Evolutionary conservation across 2,888 invertebrate genomes (phyloP), one percentile per base, ranked within the genome.

Genomic region (Torymus auratus): DNA sequence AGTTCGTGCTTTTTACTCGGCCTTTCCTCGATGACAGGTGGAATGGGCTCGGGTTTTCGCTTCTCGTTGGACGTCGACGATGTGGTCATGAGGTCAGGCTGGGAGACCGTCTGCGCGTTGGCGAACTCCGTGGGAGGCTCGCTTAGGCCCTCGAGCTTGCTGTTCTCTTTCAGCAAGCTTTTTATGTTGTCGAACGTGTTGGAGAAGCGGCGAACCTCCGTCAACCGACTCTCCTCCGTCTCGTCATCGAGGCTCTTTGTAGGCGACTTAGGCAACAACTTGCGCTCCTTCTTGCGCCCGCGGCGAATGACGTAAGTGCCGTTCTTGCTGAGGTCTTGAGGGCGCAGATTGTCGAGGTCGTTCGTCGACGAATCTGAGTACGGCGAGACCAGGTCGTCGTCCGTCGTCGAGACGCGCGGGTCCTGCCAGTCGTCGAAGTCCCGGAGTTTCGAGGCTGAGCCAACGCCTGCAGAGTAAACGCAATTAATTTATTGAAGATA

Each of bases 241-340:
- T 92, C 88, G 84, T 92, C 92, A 83, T 93, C 92, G 70, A 92
- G 90, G 28, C 92, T 92, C 84, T 92, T 94, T 28, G 91, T 90
- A 14, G 93, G 90, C 70, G 92, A 93, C 83, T 93, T 93, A 3
- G 93, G 93, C 84, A 95, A 90, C 73, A 94, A 93, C 88, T 94
- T 94, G 68, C 95, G 92, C 84, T 94, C 94, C 85, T 93, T 90
- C 76, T 90, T 93, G 87, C 95, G 94, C 69, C 95, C 95, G 83
- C 95, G 94, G 64, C 96, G 92, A 82, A 96, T 95, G 58, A 96
- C 94, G 88, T 96, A 96, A n/a, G 96, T 96, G 52, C 96, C 96
- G 82, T 93, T 93, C 56, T 93, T 92, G 53, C 93, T 92, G 86
- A 94, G 90, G 83, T 93, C 93, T 52, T 88, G 89, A 0, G 89